phyloP scores from a whole-genome alignment of 2,797 vertebrate species.

The Esox masquinongy region DNA sequence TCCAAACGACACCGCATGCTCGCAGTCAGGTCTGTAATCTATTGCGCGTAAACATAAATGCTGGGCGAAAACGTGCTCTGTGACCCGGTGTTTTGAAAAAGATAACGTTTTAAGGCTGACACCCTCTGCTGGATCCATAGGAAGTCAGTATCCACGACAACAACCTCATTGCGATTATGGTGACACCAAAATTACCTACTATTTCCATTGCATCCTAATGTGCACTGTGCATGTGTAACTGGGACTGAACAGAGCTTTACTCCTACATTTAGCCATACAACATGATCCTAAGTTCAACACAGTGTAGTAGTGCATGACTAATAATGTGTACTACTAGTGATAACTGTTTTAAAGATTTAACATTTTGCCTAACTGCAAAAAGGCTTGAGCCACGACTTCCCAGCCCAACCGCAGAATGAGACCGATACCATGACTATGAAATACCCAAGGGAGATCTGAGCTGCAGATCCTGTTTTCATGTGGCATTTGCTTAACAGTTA shows the following conservation, averaged over 20 bases:
- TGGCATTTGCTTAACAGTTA: slow-evolving; percentile 74
- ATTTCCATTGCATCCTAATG: background rate
- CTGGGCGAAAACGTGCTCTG: too few relatives aligned
- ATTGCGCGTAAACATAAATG: too few relatives aligned
- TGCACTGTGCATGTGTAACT: background rate
- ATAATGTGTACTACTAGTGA: background rate
- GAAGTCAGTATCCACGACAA: slow-evolving; percentile 80
- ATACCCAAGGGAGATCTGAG: background rate
- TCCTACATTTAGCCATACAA: background rate
- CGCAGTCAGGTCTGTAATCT: slow-evolving; percentile 81
- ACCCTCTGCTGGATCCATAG: slow-evolving; percentile 85
- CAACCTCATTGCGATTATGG: background rate
- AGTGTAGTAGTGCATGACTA: background rate
- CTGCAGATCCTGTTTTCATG: slow-evolving; percentile 16
- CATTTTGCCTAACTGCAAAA: background rate
- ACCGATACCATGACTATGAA: background rate
- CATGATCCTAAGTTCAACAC: background rate
- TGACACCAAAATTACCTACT: background rate
- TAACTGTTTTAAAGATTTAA: background rate
- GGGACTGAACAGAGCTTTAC: background rate
- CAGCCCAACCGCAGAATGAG: background rate
- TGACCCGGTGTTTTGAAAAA: slow-evolving; percentile 18
- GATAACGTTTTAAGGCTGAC: slow-evolving; percentile 76
- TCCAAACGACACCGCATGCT: slow-evolving; percentile 83
- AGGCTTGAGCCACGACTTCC: background rate